These are phyloP conservation scores for Phainopepla nitens DNA, from an alignment of 2,113 vertebrate species.

Conservation along the genomic window DNA sequence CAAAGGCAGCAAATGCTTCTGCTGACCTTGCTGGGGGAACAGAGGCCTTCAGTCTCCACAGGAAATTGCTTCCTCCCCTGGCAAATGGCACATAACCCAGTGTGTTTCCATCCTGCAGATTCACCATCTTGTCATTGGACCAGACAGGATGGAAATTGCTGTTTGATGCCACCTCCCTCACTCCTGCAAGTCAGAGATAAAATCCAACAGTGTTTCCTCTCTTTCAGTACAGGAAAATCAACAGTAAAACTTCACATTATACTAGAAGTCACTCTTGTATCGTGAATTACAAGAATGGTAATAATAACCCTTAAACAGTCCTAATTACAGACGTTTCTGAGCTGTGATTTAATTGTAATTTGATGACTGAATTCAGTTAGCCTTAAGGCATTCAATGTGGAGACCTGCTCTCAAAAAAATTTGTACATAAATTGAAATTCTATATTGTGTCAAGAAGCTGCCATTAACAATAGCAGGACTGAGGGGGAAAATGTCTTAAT, in stretches of 20 bases:
- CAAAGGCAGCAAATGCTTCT: slow-evolving; percentile 34
- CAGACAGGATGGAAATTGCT: neutral
- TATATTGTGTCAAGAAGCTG: neutral
- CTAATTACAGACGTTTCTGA: neutral
- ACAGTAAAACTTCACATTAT: neutral
- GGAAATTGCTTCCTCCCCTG: neutral
- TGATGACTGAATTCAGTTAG: neutral
- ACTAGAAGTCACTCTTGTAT: neutral
- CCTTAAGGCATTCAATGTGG: neutral
- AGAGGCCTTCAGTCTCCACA: neutral
- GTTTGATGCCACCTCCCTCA: neutral
- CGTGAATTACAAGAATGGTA: neutral
- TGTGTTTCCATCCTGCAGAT: neutral
- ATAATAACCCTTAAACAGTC: neutral
- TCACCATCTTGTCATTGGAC: neutral
- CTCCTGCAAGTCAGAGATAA: neutral
- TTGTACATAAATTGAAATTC: neutral
- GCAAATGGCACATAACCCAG: neutral
- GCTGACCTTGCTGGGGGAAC: slow-evolving; percentile 26
- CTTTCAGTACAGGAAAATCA: neutral
- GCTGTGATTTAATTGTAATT: neutral
- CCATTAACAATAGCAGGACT: neutral
- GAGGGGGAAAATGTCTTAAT: neutral
- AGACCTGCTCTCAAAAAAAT: neutral
- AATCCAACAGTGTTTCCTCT: neutral